Percentiles rank a stretch among this genome's conserved stretches.
These are phyloP conservation scores for Drosophila gaucha DNA, from an alignment of 2,888 invertebrate species.

Conservation along the genomic window DNA sequence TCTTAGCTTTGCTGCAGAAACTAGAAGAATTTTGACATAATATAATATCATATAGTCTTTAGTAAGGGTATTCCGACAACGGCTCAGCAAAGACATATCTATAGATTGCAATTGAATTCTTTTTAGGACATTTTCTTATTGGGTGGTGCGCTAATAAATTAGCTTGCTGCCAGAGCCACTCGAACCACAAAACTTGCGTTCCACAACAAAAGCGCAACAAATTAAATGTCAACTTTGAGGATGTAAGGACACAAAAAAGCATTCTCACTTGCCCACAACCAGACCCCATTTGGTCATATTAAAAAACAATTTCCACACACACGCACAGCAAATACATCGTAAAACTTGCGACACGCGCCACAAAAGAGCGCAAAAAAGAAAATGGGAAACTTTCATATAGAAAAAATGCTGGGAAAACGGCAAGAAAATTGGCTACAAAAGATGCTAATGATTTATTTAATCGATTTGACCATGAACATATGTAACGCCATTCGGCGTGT, in stretches of 20 bases:
- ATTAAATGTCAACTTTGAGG: conserved; percentile 69
- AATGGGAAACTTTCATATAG: background rate
- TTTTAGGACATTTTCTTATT: conserved; percentile 37
- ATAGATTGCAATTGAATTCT: conserved; percentile 30
- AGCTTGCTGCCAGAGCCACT: conserved; percentile 29
- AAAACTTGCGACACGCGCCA: conserved; percentile 65
- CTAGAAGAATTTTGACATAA: no score
- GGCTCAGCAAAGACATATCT: conserved; percentile 1
- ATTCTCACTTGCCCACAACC: conserved; percentile 35
- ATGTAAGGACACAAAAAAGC: conserved; percentile 22
- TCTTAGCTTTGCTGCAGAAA: no score
- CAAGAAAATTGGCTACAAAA: conserved; percentile 83
- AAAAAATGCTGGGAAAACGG: conserved; percentile 39
- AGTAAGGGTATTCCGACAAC: conserved; percentile 11
- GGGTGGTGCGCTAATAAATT: conserved; percentile 56
- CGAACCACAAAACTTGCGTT: conserved; percentile 36
- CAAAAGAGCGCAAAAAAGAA: conserved; percentile 28
- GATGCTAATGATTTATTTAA: conserved; percentile 85
- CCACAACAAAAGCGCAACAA: conserved; percentile 64
- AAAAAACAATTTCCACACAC: conserved; percentile 81
- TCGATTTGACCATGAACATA: conserved; percentile 85
- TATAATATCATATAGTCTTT: no score
- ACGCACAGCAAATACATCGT: conserved; percentile 62
- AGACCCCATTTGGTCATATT: conserved; percentile 67
- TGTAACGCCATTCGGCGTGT: conserved; percentile 68